phyloP scores from a whole-genome alignment of 2,888 invertebrate genomes.

The Patella depressa region DNA sequence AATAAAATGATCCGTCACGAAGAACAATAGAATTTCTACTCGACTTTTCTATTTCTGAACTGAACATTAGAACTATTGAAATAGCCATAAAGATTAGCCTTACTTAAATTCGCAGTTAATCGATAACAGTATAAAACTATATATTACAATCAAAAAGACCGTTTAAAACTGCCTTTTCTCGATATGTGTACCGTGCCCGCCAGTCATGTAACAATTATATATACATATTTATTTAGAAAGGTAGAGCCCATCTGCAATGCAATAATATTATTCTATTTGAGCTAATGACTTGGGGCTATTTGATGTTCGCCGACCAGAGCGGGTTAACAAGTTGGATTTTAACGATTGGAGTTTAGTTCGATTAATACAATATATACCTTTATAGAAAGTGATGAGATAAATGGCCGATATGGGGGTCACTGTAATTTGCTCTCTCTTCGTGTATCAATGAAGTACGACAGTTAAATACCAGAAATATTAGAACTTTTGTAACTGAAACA shows the following conservation, averaged over 20 bases:
- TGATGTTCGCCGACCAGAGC: slow-evolving; percentile 5
- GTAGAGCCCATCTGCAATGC: slow-evolving; percentile 7
- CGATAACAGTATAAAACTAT: neutral
- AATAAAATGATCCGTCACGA: no score
- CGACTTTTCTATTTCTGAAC: no score
- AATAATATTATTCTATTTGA: slow-evolving; percentile 11
- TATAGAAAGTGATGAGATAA: no score
- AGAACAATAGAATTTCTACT: no score
- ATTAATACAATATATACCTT: no score
- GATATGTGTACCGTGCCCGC: neutral
- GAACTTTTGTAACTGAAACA: no score
- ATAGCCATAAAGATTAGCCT: no score
- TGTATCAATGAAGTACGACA: no score
- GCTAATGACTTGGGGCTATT: slow-evolving; percentile 1
- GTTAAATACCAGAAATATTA: no score
- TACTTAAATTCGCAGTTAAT: neutral
- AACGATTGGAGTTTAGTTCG: neutral
- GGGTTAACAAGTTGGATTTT: slow-evolving; percentile 4
- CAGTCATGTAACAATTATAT: slow-evolving; percentile 4
- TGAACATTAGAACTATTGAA: no score
- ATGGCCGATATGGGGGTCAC: no score
- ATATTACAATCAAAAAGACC: neutral
- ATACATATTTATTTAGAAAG: slow-evolving; percentile 7
- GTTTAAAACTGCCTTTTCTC: neutral
- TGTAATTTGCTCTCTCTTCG: no score